Conservation (phyloP, 2,888 invertebrate genomes). For the Diarsia mendica region DNA sequence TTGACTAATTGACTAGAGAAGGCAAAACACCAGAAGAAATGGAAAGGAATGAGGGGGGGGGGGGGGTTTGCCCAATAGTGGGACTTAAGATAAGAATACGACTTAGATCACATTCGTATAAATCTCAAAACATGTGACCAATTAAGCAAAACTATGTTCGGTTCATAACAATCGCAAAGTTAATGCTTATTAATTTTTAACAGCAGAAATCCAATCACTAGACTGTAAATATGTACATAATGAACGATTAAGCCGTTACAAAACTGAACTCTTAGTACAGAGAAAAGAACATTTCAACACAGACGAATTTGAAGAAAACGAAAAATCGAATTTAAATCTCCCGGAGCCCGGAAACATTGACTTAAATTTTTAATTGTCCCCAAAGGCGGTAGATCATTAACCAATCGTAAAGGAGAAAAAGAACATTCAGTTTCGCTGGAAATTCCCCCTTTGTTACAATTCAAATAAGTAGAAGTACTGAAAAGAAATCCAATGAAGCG, state of each 20-base stretch:
- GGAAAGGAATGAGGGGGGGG: too few species aligned
- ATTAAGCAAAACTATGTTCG: background rate
- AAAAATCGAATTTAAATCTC: constrained; percentile 25
- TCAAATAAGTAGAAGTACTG: constrained; percentile 26
- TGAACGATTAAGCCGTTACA: background rate
- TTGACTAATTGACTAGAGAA: too few species aligned
- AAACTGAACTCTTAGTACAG: constrained; percentile 11
- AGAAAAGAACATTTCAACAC: background rate
- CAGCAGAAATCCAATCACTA: constrained; percentile 32
- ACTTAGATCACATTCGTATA: background rate
- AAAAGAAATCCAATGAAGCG: constrained; percentile 27
- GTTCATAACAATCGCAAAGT: background rate
- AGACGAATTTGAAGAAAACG: constrained; percentile 5
- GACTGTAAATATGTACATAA: constrained; percentile 21
- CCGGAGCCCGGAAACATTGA: constrained; percentile 31
- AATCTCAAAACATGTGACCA: background rate
- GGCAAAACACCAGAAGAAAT: too few species aligned
- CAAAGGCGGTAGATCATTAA: constrained; percentile 52
- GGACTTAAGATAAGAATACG: too few species aligned
- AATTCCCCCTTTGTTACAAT: constrained; percentile 13
- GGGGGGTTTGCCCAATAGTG: too few species aligned
- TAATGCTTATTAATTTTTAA: constrained; percentile 18
- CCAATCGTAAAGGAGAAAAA: constrained; percentile 39
- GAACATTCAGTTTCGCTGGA: constrained; percentile 4
- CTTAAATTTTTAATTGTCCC: constrained; percentile 52